A percentile compares a stretch with the other conserved stretches of the same genome.
Evolutionary conservation across 2,888 invertebrate genomes (phyloP).

Genomic region (Chaetogeoica ovagalla): DNA sequence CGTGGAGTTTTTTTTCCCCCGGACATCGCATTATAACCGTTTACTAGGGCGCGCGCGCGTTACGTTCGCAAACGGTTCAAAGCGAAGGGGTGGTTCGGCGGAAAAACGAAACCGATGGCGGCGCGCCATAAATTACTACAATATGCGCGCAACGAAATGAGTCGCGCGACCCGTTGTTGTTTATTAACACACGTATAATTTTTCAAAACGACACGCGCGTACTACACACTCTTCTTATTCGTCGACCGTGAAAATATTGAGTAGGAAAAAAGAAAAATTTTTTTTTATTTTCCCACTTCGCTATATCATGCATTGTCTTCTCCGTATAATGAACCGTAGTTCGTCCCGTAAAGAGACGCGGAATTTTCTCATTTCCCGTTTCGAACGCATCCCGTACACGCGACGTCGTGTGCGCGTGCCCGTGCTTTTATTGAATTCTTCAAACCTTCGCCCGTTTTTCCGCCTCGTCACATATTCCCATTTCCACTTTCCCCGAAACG

Average conservation of each 20-base stretch:
- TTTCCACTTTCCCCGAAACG: too few relatives aligned
- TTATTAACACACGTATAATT: conserved; percentile 6
- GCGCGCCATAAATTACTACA: too few relatives aligned
- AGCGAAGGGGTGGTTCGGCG: neutral
- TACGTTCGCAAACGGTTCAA: conserved; percentile 33
- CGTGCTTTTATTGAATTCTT: too few relatives aligned
- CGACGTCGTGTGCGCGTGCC: too few relatives aligned
- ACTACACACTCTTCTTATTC: neutral
- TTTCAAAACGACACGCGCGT: neutral
- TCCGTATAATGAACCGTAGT: neutral
- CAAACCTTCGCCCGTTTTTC: too few relatives aligned
- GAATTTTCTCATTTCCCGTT: too few relatives aligned
- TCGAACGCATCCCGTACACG: too few relatives aligned
- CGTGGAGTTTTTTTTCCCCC: neutral
- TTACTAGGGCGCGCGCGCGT: conserved; percentile 37
- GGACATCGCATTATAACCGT: conserved; percentile 41
- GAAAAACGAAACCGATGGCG: conserved; percentile 16
- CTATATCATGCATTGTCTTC: neutral
- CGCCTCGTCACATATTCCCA: too few relatives aligned
- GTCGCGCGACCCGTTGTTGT: neutral
- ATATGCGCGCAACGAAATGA: neutral
- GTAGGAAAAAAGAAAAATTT: neutral
- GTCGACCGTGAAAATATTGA: neutral
- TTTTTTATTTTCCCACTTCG: too few relatives aligned
- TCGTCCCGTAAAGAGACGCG: too few relatives aligned